These are phyloP conservation scores for Fragum fragum DNA, from an alignment of 2,888 invertebrate species.

Conservation along the genomic window DNA sequence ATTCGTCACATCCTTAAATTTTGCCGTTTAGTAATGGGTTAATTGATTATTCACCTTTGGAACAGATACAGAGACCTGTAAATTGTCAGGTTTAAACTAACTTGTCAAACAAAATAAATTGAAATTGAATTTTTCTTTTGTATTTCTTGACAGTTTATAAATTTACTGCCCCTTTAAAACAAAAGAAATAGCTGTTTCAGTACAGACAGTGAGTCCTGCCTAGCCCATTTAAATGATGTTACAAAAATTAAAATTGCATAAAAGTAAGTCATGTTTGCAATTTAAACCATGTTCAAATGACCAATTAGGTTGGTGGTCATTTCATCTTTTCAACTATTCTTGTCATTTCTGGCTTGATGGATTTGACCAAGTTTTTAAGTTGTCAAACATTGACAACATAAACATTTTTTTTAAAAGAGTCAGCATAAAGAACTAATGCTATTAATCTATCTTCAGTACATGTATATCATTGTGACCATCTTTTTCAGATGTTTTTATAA, in stretches of 20 bases:
- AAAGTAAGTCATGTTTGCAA: constrained; percentile 5
- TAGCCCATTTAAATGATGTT: constrained; percentile 7
- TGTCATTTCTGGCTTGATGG: background rate
- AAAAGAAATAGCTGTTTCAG: background rate
- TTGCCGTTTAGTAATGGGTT: background rate
- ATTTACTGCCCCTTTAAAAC: background rate
- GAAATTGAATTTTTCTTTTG: constrained; percentile 26
- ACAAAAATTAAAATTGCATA: constrained; percentile 7
- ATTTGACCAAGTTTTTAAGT: too few species aligned
- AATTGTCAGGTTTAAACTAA: background rate
- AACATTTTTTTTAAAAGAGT: too few species aligned
- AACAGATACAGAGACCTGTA: background rate
- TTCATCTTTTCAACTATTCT: background rate
- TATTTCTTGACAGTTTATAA: constrained; percentile 23
- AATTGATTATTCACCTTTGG: too few species aligned
- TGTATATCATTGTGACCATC: too few species aligned
- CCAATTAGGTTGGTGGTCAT: constrained; percentile 1
- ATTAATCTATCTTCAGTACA: too few species aligned
- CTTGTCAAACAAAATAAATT: constrained; percentile 22
- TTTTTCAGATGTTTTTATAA: too few species aligned
- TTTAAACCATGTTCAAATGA: constrained; percentile 3
- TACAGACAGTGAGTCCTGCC: constrained; percentile 19
- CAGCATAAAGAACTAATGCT: too few species aligned
- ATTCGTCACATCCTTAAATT: too few species aligned
- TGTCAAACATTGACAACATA: too few species aligned